Conservation (phyloP, 2,888 invertebrate genomes). For the Erannis defoliaria region DNA sequence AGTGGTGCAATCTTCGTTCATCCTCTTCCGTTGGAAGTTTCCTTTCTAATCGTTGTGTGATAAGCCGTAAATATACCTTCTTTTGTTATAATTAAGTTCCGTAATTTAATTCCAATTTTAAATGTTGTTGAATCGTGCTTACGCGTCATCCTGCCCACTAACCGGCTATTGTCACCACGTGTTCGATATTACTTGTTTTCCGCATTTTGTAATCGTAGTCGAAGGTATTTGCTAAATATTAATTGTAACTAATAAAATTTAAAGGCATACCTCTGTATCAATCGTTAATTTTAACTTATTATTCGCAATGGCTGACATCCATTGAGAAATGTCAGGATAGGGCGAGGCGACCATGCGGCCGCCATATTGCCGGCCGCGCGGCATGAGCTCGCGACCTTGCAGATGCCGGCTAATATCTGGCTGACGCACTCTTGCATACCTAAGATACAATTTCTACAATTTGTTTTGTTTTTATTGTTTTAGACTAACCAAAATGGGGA, state of each 20-base stretch:
- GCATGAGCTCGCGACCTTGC: constrained; percentile 82
- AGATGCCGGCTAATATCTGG: constrained; percentile 61
- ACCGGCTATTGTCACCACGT: constrained; percentile 83
- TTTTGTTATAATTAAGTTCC: constrained; percentile 41
- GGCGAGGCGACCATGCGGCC: constrained; percentile 86
- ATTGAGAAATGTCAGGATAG: constrained; percentile 85
- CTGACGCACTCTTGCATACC: constrained; percentile 22
- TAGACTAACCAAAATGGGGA: constrained; percentile 93
- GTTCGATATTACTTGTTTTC: constrained; percentile 69
- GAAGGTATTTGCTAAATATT: constrained; percentile 23
- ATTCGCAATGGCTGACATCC: constrained; percentile 77
- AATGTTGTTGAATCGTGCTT: constrained; percentile 69
- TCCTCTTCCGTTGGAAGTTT: constrained; percentile 31
- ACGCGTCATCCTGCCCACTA: constrained; percentile 79
- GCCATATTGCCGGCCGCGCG: constrained; percentile 85
- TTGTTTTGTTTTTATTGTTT: constrained; percentile 65
- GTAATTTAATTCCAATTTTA: constrained; percentile 55
- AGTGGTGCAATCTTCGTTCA: constrained; percentile 20
- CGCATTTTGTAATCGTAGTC: constrained; percentile 38
- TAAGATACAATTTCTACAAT: constrained; percentile 44
- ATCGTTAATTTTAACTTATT: constrained; percentile 44
- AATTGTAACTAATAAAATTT: not conserved
- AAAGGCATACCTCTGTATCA: constrained; percentile 25
- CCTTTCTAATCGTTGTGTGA: constrained; percentile 25
- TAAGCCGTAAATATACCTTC: constrained; percentile 35